Evolutionary conservation across 2,888 invertebrate genomes (phyloP), one percentile per base, ranked within the genome.

Genomic region (Hydrotaea cyrtoneurina): DNA sequence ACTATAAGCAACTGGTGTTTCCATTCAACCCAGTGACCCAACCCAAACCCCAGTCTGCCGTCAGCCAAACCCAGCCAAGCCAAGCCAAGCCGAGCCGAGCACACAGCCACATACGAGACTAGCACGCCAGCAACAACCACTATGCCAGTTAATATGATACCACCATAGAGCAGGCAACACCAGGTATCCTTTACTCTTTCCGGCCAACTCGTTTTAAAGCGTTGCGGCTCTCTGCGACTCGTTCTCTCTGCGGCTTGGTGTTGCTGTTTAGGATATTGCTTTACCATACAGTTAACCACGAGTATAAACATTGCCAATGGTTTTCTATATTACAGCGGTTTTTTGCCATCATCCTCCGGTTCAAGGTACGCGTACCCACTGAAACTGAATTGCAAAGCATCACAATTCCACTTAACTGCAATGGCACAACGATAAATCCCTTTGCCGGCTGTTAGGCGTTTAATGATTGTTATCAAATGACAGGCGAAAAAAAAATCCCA

Each of bases 1-100:
- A 82, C 84, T 79, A 86, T 89, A 90, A 90, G 90, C 90, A 90
- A 90, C 90, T 90, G 90, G 90, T 90, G 90, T 90, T 90, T 90
- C 89, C 87, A 87, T 89, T 89, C 87, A 88, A 88, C 89, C 89
- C 87, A 88, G 87, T 86, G 36, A 73, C 15, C 73, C 43, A 57
- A 2, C 2, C 2, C 31, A 7, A 31, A 31, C 2, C 31, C 31
- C 31, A 31, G 31, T 31, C 31, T 31, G 31, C 31, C 31, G 31
- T 31, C 31, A 31, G 31, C 79, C 36, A 74, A 74, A 69, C 36
- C 26, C 36, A 46, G 53, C 43, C 3, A 11, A 36, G 69, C 50
- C 78, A 36, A 21, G 46, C 21, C 57, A 69, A 59, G 57, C 21
- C 26, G 2, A 43, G 53, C 39, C 69, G 15, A n/a, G 15, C 21